Evolutionary conservation across 2,113 vertebrate species (phyloP).

Genomic region (Alouatta palliata): DNA sequence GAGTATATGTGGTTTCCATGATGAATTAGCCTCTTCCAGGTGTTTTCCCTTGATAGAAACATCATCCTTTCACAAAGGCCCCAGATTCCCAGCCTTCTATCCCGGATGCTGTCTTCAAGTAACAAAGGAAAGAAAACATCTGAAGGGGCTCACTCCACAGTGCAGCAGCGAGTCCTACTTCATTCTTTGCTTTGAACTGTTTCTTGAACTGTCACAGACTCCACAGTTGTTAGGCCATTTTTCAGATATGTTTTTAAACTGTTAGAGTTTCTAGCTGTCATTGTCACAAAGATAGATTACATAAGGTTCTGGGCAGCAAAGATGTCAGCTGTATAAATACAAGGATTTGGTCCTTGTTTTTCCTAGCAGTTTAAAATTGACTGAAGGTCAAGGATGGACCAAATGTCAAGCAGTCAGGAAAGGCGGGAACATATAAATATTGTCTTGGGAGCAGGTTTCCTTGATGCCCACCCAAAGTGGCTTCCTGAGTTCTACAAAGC

Average conservation of each 20-base stretch:
- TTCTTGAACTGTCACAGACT: not conserved
- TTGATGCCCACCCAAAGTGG: not conserved
- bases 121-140: not conserved
- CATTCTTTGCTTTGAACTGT: conserved; percentile 25
- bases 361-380: conserved; percentile 14
- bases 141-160: not conserved
- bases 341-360: conserved; percentile 28
- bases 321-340: conserved; percentile 15
- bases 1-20: not conserved
- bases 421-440: not conserved
- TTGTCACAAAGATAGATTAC: conserved; percentile 32
- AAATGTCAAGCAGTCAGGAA: not conserved
- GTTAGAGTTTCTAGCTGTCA: conserved; percentile 48
- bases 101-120: not conserved
- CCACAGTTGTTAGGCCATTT: not conserved
- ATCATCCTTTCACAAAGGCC: not conserved
- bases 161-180: not conserved
- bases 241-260: conserved; percentile 23
- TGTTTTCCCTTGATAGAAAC: not conserved
- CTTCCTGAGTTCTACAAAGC: conserved; percentile 35
- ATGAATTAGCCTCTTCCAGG: not conserved
- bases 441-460: conserved; percentile 34
- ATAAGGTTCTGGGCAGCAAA: conserved; percentile 27
- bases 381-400: conserved; percentile 25
- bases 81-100: not conserved